Conservation (phyloP, 2,113 vertebrate species). For the Scartelaos histophorus region DNA sequence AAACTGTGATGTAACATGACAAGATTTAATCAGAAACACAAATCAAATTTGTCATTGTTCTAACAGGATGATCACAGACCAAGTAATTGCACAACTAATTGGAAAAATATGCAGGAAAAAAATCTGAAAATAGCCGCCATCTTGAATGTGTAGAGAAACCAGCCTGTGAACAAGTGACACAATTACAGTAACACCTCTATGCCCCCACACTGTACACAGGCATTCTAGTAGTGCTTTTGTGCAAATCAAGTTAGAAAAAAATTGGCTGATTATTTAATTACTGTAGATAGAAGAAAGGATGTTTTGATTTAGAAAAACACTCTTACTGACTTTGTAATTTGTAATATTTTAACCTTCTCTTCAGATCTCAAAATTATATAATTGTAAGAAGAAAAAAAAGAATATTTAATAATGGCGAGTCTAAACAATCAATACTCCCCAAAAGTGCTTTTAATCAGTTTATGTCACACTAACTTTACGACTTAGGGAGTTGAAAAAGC, state of each 20-base stretch:
- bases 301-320: too few species aligned
- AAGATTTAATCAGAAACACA: neutral
- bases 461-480: too few species aligned
- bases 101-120: neutral
- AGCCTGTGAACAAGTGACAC: neutral
- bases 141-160: neutral
- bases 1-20: neutral
- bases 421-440: too few species aligned
- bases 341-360: too few species aligned
- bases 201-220: neutral
- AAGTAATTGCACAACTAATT: too few species aligned
- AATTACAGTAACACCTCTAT: neutral
- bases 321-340: too few species aligned
- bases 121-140: neutral
- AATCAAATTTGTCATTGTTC: neutral
- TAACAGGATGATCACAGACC: neutral
- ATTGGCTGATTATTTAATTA: neutral
- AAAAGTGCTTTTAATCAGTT: too few species aligned
- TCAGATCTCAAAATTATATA: too few species aligned
- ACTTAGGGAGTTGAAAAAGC: too few species aligned
- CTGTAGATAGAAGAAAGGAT: too few species aligned
- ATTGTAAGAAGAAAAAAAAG: too few species aligned
- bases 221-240: neutral
- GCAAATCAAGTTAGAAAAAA: neutral
- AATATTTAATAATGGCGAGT: too few species aligned